These are phyloP conservation scores for Cylloceria caligata DNA, from an alignment of 2,888 invertebrate genomes.

Conservation along the genomic window DNA sequence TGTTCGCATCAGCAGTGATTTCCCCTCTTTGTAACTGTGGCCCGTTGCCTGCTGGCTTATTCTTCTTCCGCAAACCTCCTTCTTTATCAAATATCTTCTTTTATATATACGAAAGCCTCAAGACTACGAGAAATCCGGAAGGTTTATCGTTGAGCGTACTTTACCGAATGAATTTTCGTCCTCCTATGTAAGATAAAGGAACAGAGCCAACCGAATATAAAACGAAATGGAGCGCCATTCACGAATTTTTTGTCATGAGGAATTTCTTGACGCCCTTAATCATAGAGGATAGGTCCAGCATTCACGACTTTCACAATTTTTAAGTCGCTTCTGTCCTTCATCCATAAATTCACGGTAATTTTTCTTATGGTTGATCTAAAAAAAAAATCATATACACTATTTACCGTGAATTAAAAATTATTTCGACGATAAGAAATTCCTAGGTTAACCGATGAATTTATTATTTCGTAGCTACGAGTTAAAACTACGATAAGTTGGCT, in stretches of 20 bases:
- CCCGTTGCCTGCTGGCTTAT: constrained; percentile 5
- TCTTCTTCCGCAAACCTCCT: constrained; percentile 27
- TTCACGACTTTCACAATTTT: neutral
- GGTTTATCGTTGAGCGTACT: constrained; percentile 50
- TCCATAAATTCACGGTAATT: too few species aligned
- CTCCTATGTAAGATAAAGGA: neutral
- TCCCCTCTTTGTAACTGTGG: constrained; percentile 1
- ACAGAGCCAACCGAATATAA: neutral
- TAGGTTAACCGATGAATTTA: too few species aligned
- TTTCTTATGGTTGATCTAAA: too few species aligned
- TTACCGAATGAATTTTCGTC: constrained; percentile 40
- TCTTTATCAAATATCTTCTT: constrained; percentile 29
- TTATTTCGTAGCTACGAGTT: too few species aligned
- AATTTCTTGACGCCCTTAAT: neutral
- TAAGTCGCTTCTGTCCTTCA: too few species aligned
- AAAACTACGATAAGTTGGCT: too few species aligned
- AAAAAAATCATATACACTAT: too few species aligned
- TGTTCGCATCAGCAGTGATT: neutral
- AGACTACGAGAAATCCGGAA: constrained; percentile 10
- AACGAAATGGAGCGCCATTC: constrained; percentile 7
- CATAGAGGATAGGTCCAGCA: neutral
- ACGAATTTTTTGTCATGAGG: constrained; percentile 11
- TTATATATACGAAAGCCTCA: neutral
- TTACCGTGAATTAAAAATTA: too few species aligned
- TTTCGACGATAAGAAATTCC: too few species aligned